These are phyloP conservation scores for Acanthoscelides obtectus DNA, from an alignment of 2,888 invertebrate species.

Conservation along the genomic window DNA sequence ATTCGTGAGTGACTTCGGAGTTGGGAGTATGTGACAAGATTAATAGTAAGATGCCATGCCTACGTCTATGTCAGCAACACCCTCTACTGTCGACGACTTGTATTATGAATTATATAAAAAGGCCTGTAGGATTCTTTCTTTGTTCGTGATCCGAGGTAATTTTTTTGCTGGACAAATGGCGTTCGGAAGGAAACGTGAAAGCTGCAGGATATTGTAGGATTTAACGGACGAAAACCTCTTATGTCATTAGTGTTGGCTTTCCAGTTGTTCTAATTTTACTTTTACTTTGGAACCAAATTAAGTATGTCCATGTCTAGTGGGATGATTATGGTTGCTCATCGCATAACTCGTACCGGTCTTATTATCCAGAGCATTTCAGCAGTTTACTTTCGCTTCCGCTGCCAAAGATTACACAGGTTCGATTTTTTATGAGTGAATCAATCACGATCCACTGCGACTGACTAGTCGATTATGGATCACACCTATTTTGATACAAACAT, in stretches of 20 bases:
- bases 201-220: background rate
- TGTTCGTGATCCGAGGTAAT: background rate
- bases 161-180: background rate
- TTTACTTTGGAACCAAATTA: too few species aligned
- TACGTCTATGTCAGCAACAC: constrained; percentile 13
- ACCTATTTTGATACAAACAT: too few species aligned
- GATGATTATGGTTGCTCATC: too few species aligned
- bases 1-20: background rate
- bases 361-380: too few species aligned
- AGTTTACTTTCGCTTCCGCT: too few species aligned
- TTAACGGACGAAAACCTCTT: background rate
- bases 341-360: too few species aligned
- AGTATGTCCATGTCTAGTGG: too few species aligned
- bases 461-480: too few species aligned
- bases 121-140: background rate
- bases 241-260: background rate
- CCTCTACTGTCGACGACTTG: background rate
- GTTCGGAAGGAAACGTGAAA: background rate
- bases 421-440: too few species aligned
- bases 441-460: too few species aligned
- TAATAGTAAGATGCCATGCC: constrained; percentile 28
- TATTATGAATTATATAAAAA: background rate
- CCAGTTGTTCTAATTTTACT: background rate
- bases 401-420: too few species aligned
- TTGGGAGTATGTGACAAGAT: constrained; percentile 15